Conservation (phyloP, 1,140 invertebrate genomes). For the Notospermus geniculatus region DNA sequence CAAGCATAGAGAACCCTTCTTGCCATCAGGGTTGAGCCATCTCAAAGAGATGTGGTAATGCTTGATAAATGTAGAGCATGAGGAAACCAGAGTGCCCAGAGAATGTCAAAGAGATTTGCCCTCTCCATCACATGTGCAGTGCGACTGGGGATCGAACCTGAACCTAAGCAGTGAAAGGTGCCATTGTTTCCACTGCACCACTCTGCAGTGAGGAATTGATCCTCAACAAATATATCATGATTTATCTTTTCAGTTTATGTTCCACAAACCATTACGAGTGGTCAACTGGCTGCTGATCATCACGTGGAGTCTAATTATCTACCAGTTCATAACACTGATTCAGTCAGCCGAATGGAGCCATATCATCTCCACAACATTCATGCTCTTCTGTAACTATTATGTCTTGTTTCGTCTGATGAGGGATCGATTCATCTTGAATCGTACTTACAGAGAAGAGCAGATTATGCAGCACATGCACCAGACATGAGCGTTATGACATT, state of each 20-base stretch:
- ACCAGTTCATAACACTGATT: slow-evolving; percentile 76
- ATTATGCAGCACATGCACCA: slow-evolving; percentile 6
- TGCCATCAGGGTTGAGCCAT: too few relatives aligned
- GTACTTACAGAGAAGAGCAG: slow-evolving; percentile 47
- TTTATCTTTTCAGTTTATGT: slow-evolving; percentile 68
- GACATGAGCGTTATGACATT: background rate
- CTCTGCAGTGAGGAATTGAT: too few relatives aligned
- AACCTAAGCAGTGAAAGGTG: too few relatives aligned
- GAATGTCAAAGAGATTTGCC: too few relatives aligned
- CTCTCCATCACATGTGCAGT: too few relatives aligned
- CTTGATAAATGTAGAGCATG: too few relatives aligned
- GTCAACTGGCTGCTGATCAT: slow-evolving; percentile 73
- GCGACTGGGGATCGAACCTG: too few relatives aligned
- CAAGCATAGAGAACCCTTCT: too few relatives aligned
- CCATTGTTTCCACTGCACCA: too few relatives aligned
- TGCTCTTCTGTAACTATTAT: slow-evolving; percentile 87
- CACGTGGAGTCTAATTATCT: slow-evolving; percentile 70
- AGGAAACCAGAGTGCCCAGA: too few relatives aligned
- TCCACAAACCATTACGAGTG: slow-evolving; percentile 79
- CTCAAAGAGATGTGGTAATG: too few relatives aligned
- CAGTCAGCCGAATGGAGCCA: slow-evolving; percentile 86
- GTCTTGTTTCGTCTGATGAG: slow-evolving; percentile 84
- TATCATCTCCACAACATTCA: slow-evolving; percentile 76
- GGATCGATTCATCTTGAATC: slow-evolving; percentile 75
- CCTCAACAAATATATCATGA: background rate